These are phyloP conservation scores for Acromyrmex echinatior DNA, from an alignment of 1,140 invertebrate genomes.

Conservation along the genomic window DNA sequence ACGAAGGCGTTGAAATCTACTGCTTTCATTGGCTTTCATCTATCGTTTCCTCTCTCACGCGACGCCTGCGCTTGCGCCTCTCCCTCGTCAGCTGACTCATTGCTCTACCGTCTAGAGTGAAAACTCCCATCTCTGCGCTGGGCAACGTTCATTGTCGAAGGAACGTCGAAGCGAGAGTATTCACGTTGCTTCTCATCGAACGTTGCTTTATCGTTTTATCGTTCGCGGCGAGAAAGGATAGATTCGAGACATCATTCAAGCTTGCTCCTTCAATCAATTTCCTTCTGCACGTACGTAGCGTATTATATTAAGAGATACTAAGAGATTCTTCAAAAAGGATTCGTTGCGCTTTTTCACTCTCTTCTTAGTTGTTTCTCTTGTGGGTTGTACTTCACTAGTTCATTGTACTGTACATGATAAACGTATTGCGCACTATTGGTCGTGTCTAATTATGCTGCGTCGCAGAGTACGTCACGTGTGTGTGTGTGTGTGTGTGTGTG, in stretches of 20 bases:
- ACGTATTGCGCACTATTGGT: background rate
- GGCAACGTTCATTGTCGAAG: constrained; percentile 81
- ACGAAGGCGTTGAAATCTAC: background rate
- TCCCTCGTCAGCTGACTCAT: constrained; percentile 75
- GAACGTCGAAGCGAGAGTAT: constrained; percentile 87
- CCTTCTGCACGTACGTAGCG: constrained; percentile 4
- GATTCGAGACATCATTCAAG: background rate
- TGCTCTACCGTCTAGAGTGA: constrained; percentile 25
- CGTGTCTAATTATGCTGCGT: too few relatives aligned
- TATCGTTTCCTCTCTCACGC: background rate
- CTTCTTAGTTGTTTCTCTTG: background rate
- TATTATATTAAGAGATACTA: background rate
- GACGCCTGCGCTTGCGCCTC: constrained; percentile 64
- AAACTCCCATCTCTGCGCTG: constrained; percentile 37
- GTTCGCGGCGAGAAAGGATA: constrained; percentile 26
- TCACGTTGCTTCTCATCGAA: constrained; percentile 82
- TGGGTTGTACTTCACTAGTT: background rate
- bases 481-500: too few relatives aligned
- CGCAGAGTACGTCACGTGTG: too few relatives aligned
- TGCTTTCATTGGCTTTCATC: background rate
- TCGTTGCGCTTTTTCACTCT: background rate
- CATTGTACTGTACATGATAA: too few relatives aligned
- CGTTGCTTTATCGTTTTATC: constrained; percentile 1
- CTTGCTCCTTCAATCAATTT: constrained; percentile 4
- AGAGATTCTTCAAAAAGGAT: background rate